Conservation (phyloP, 2,797 vertebrate species). For the Cheracebus regulus region DNA sequence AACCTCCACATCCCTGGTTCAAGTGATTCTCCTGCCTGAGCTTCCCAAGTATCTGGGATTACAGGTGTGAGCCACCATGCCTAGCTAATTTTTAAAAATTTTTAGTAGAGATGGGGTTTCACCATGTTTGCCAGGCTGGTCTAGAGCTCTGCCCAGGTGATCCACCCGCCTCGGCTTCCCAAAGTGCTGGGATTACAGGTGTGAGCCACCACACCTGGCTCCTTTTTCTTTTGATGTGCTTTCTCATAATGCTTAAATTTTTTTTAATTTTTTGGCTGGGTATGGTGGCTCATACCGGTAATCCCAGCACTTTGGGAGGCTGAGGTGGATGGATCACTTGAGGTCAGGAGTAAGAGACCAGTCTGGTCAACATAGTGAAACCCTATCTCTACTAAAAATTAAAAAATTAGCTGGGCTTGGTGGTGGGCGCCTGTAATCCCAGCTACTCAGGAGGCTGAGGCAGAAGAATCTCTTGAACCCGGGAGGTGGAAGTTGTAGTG, state of each 20-base stretch:
- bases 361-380: too few relatives aligned
- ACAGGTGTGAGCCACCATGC: background rate
- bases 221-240: background rate
- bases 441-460: background rate
- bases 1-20: background rate
- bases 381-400: too few relatives aligned
- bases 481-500: background rate
- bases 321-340: too few relatives aligned
- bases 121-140: background rate
- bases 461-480: background rate
- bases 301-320: too few relatives aligned
- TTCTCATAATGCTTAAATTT: background rate
- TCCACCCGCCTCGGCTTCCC: background rate
- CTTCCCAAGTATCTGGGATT: background rate
- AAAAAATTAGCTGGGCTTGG: too few relatives aligned
- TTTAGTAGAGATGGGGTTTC: background rate
- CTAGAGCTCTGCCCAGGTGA: background rate
- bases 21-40: background rate
- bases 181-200: background rate
- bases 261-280: background rate
- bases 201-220: accelerated
- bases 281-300: too few relatives aligned
- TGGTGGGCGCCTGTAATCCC: too few relatives aligned
- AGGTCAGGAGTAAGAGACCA: too few relatives aligned
- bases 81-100: background rate